Evolutionary conservation across 2,797 vertebrate species (phyloP), one percentile per base, ranked within the genome.

Genomic region (Xenentodon cancila): DNA sequence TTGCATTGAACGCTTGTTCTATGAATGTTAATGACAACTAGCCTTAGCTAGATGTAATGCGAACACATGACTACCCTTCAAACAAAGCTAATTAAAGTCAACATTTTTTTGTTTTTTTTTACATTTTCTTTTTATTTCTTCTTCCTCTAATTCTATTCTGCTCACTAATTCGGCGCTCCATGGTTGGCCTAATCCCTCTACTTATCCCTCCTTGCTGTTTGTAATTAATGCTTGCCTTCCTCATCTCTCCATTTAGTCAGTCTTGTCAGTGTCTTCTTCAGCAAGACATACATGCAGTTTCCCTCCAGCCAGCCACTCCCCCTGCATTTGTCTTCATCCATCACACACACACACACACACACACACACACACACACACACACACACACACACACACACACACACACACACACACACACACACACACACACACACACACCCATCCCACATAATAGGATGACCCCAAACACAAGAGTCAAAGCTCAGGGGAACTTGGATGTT

Each of bases 141-240:
- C 64, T 64, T 69, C 69, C 56, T 85, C 81, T 89, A 91, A 90
- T 90, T 40, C 37, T 40, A 40, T 40, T 40, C 37, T 40, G 37
- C 16, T 40, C 37, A 40, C 37, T 40, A 15, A 40, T 40, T 89
- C 84, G 47, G 46, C 85, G 77, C 88, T 84, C 84, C 71, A 73
- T 80, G 84, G 77, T 87, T 91, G 89, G 91, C 89, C 89, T 91
- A 89, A 92, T 92, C 90, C 87, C 77, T 84, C 73, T 86, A 78
- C 87, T 91, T 88, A 86, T 91, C 87, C 86, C 73, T 75, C 76
- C 82, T 82, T 80, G 85, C 89, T 92, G 89, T 93, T 91, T 93
- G 91, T 92, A 92, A 93, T 93, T 92, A 91, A 91, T 88, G 88
- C 89, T 90, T 77, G 80, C 81, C 77, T 85, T 74, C 83, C 82